These are phyloP conservation scores for Hirtodrosophila histrioides DNA, from an alignment of 2,888 invertebrate species.

Conservation along the genomic window DNA sequence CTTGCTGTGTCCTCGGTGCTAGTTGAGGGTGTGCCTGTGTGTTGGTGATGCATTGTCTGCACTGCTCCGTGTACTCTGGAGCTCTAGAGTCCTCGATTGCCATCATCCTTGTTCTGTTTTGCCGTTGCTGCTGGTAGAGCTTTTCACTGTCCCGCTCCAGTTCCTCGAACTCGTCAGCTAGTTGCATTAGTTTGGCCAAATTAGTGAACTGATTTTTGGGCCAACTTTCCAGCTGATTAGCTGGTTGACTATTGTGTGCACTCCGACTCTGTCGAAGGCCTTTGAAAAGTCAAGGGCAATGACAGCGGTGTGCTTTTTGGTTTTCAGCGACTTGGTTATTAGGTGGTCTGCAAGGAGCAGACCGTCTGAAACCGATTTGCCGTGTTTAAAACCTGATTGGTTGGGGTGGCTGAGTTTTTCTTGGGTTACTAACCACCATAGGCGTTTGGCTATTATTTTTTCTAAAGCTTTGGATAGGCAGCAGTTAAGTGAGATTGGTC, in stretches of 20 bases:
- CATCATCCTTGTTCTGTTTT: no score
- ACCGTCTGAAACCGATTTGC: background rate
- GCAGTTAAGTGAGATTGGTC: conserved; percentile 1
- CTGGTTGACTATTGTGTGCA: conserved; percentile 3
- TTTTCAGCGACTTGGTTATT: background rate
- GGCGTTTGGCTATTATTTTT: conserved; percentile 11
- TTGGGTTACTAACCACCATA: conserved; percentile 5
- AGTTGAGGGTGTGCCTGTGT: no score
- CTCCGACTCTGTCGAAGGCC: conserved; percentile 1
- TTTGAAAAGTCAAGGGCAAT: conserved; percentile 11
- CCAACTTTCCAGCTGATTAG: conserved; percentile 4
- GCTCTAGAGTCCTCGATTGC: no score
- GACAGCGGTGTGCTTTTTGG: conserved; percentile 7
- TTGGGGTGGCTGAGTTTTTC: conserved; percentile 10
- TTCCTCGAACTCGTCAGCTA: no score
- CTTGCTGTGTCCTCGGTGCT: no score
- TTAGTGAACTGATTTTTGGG: no score
- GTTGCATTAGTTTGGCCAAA: no score
- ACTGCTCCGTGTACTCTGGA: no score
- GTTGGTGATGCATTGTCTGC: no score
- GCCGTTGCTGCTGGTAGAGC: no score
- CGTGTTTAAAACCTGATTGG: conserved; percentile 9
- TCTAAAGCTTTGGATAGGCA: conserved; percentile 7
- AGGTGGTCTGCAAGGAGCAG: no score
- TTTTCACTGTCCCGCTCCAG: no score